phyloP scores from a whole-genome alignment of 2,113 vertebrate species.

The Entelurus aequoreus region DNA sequence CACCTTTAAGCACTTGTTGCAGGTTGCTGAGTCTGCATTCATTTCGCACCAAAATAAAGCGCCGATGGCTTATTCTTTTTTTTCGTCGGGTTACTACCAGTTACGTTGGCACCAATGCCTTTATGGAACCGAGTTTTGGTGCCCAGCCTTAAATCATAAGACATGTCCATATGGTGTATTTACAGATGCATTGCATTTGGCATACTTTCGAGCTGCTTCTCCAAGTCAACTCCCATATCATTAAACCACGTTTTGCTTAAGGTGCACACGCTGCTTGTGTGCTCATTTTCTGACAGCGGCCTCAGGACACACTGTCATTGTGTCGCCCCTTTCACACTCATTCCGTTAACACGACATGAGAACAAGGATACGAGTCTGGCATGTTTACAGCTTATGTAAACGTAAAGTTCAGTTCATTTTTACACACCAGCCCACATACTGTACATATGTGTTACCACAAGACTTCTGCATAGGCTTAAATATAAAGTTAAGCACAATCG shows the following conservation, averaged over 20 bases:
- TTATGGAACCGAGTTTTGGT: too few species aligned
- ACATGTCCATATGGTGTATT: neutral
- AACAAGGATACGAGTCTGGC: slow-evolving; percentile 7
- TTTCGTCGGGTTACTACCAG: too few species aligned
- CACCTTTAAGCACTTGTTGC: too few species aligned
- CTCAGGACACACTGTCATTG: slow-evolving; percentile 6
- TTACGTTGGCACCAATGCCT: too few species aligned
- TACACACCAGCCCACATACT: neutral
- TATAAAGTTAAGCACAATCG: too few species aligned
- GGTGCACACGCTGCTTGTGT: slow-evolving; percentile 1
- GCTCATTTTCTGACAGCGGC: slow-evolving; percentile 6
- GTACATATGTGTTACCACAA: neutral
- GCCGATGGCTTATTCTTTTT: too few species aligned
- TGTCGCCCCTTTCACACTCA: slow-evolving; percentile 13
- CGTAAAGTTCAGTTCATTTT: slow-evolving; percentile 1
- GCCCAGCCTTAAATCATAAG: too few species aligned
- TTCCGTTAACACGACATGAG: slow-evolving; percentile 8
- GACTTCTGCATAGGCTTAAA: too few species aligned
- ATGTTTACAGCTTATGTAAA: slow-evolving; percentile 9
- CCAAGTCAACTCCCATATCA: slow-evolving; percentile 21
- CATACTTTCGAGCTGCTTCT: slow-evolving; percentile 2
- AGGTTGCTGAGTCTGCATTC: too few species aligned
- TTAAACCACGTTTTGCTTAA: slow-evolving; percentile 20
- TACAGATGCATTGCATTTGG: neutral
- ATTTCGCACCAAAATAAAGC: too few species aligned